Evolutionary conservation across 2,113 vertebrate species (phyloP).

Genomic region (Microtus richardsoni): DNA sequence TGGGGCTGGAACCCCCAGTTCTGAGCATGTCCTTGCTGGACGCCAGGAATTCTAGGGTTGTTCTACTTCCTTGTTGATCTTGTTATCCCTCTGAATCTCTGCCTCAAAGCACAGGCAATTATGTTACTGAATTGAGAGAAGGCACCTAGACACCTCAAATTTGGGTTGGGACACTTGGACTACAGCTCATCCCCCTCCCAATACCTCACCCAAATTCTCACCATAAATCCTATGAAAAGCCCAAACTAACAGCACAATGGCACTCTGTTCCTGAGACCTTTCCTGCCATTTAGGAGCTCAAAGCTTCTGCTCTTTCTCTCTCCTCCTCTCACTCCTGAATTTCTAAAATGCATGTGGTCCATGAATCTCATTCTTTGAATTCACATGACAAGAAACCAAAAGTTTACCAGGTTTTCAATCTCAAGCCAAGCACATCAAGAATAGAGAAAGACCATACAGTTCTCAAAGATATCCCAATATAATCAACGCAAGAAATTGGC

Average conservation of each 20-base stretch:
- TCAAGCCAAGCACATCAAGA: neutral
- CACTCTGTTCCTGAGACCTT: neutral
- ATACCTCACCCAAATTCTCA: neutral
- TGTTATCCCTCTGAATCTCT: neutral
- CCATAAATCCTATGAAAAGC: neutral
- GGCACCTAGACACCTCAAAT: neutral
- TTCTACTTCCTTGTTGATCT: neutral
- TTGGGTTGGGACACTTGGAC: neutral
- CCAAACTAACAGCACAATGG: neutral
- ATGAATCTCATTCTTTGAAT: neutral
- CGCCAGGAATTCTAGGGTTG: neutral
- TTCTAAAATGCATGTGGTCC: neutral
- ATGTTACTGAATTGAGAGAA: neutral
- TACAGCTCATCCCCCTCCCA: neutral
- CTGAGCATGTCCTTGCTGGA: neutral
- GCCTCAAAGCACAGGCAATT: neutral
- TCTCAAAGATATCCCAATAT: neutral
- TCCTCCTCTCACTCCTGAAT: neutral
- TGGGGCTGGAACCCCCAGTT: neutral
- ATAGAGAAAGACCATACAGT: neutral
- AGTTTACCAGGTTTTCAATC: neutral
- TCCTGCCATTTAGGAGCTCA: neutral
- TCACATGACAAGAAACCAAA: neutral
- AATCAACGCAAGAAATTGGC: neutral
- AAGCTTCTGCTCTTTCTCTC: neutral